Conservation (phyloP, 2,888 invertebrate species). For the Chymomyza procnemis region DNA sequence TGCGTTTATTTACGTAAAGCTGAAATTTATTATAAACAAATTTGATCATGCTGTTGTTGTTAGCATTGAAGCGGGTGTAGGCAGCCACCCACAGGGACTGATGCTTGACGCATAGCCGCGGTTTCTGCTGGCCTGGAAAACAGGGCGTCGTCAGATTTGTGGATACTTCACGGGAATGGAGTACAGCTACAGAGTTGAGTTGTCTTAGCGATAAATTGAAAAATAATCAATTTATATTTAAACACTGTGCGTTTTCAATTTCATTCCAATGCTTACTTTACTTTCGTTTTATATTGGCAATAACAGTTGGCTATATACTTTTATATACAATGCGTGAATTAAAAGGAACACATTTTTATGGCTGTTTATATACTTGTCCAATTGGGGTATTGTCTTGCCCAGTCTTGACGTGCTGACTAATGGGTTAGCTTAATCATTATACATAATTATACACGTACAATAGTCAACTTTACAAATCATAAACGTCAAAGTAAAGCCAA, state of each 20-base stretch:
- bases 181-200: slow-evolving; percentile 9
- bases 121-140: slow-evolving; percentile 23
- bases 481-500: slow-evolving; percentile 46
- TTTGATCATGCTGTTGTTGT: slow-evolving; percentile 56
- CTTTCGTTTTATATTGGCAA: slow-evolving; percentile 54
- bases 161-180: neutral
- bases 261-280: slow-evolving; percentile 59
- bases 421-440: slow-evolving; percentile 52
- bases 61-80: slow-evolving; percentile 58
- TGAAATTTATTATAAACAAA: slow-evolving; percentile 68
- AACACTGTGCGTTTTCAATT: slow-evolving; percentile 56
- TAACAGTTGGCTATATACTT: slow-evolving; percentile 17
- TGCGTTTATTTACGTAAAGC: slow-evolving; percentile 58
- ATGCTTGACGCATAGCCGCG: slow-evolving; percentile 58
- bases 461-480: slow-evolving; percentile 71
- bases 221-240: slow-evolving; percentile 48
- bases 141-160: neutral
- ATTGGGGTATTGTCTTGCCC: slow-evolving; percentile 45
- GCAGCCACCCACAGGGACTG: slow-evolving; percentile 31
- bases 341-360: too few relatives aligned
- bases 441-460: slow-evolving; percentile 17
- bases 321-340: neutral
- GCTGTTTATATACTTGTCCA: slow-evolving; percentile 28
- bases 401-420: slow-evolving; percentile 55
- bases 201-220: slow-evolving; percentile 38